Evolutionary conservation across 2,113 vertebrate genomes (phyloP).

Genomic region (Ptilonorhynchus violaceus): DNA sequence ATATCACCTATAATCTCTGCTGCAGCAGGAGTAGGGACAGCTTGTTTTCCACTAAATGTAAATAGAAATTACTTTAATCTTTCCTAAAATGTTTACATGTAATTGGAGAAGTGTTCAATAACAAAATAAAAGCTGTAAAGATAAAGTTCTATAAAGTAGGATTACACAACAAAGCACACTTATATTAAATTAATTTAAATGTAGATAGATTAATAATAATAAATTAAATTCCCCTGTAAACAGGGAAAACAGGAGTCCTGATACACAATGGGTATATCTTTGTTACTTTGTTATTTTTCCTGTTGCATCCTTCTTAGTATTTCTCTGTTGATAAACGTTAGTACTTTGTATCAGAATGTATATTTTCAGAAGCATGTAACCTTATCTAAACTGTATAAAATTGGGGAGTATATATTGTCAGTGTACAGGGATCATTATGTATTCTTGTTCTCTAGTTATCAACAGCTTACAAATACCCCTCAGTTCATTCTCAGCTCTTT

Average conservation of each 20-base stretch:
- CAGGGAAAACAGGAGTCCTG: background rate
- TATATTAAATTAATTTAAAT: slow-evolving; percentile 57
- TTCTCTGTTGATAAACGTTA: background rate
- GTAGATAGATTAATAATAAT: slow-evolving; percentile 15
- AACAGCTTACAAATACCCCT: slow-evolving; percentile 45
- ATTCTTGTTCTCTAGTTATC: background rate
- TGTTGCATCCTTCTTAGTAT: background rate
- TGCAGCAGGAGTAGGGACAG: slow-evolving; percentile 14
- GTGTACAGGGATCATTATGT: background rate
- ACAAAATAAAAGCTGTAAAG: background rate
- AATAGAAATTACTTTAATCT: slow-evolving; percentile 67
- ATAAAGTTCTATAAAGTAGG: slow-evolving; percentile 47
- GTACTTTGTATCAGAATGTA: background rate
- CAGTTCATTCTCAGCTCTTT: slow-evolving; percentile 41
- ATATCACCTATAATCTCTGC: slow-evolving; percentile 71
- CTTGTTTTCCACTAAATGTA: slow-evolving; percentile 55
- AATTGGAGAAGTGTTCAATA: slow-evolving; percentile 33
- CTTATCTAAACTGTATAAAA: slow-evolving; percentile 1
- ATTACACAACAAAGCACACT: slow-evolving; percentile 54
- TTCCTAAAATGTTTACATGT: slow-evolving; percentile 65
- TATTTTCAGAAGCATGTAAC: background rate
- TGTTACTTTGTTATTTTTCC: background rate
- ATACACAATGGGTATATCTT: background rate
- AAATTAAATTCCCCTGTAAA: slow-evolving; percentile 28
- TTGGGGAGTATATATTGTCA: background rate